Base-by-base conservation (phyloP, 2,797 vertebrate species). In the Microcaecilia unicolor region DNA sequence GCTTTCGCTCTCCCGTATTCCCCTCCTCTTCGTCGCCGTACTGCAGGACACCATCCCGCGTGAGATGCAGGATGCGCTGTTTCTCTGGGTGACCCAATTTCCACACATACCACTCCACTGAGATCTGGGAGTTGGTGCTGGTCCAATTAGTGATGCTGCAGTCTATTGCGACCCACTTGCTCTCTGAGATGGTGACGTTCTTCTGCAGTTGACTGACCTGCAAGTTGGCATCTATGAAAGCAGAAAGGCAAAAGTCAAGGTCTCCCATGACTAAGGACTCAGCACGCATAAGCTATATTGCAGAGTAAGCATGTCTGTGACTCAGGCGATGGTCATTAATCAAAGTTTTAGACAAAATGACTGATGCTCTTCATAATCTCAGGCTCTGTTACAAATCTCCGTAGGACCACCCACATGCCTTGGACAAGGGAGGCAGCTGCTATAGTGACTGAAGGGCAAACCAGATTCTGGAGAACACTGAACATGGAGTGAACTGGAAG, bases 71-170 rank as follows among this genome's bases (percentile, higher is more conserved):
- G 43, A 86, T 44, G 0, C n/a, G 22, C 29, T 73, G 69, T 36
- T 70, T 70, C 42, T 81, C 74, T 0, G 61, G 35, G 4, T 67
- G 74, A 32, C 78, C 75, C 0, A 67, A 64, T 32, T 74, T 56
- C 80, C 76, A 72, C 15, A 78, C 41, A 0, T 75, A 74, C 84
- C 84, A 86, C 28, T 80, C 74, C 44, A 85, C 70, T 0, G 47
- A 8, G 1, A 86, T 71, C 46, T 83, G 81, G 1, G 82, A 85
- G 0, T 72, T 37, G 1, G 28, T 11, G 16, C 73, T 78, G 22
- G 70, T 83, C 4, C 82, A 70, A 47, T 79, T 84, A 40, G 56
- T 64, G 30, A 86, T 68, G 25, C 61, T 32, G 6, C 82, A 86
- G 37, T 80, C 72, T 43, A 86, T 41, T 11, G 63, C 77, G 28